Percentiles rank a stretch among this genome's conserved stretches.
These are phyloP conservation scores for Empidonax traillii DNA, from an alignment of 2,113 vertebrate species.

Conservation along the genomic window DNA sequence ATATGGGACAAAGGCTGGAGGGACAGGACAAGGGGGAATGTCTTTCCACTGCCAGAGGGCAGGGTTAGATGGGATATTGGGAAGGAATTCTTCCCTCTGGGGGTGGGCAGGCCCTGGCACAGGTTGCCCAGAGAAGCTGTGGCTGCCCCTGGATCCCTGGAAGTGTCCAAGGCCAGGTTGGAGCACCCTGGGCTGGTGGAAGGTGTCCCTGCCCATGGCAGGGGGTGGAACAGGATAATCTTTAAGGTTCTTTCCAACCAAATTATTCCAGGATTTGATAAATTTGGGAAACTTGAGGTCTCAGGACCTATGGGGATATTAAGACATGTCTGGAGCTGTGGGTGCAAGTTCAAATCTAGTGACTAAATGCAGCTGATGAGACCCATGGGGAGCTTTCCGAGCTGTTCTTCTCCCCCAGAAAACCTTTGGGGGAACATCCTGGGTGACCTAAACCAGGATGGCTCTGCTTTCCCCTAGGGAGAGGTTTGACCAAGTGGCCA, in stretches of 20 bases:
- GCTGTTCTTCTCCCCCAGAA: no score
- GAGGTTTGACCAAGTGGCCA: constrained; percentile 81
- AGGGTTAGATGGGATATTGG: not conserved
- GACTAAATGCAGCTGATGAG: not conserved
- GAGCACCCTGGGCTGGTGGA: rapidly evolving
- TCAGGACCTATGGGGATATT: not conserved
- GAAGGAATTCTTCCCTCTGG: rapidly evolving
- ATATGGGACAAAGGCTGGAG: not conserved
- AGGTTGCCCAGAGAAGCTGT: not conserved
- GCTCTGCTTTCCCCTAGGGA: constrained; percentile 73
- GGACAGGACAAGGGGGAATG: not conserved
- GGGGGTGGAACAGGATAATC: rapidly evolving
- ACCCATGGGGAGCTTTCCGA: not conserved
- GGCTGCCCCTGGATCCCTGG: not conserved
- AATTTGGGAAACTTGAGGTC: rapidly evolving
- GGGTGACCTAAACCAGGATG: not conserved
- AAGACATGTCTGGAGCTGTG: not conserved
- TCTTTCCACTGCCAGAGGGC: not conserved
- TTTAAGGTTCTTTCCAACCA: not conserved
- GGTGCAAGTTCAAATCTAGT: not conserved
- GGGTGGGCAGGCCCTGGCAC: not conserved
- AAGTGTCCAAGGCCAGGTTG: rapidly evolving
- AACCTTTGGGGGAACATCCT: not conserved
- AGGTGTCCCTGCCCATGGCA: not conserved
- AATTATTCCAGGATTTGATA: not conserved